A percentile compares a stretch with the other conserved stretches of the same genome.
Evolutionary conservation across 2,888 invertebrate genomes (phyloP).

Genomic region (Tortrix viridana): DNA sequence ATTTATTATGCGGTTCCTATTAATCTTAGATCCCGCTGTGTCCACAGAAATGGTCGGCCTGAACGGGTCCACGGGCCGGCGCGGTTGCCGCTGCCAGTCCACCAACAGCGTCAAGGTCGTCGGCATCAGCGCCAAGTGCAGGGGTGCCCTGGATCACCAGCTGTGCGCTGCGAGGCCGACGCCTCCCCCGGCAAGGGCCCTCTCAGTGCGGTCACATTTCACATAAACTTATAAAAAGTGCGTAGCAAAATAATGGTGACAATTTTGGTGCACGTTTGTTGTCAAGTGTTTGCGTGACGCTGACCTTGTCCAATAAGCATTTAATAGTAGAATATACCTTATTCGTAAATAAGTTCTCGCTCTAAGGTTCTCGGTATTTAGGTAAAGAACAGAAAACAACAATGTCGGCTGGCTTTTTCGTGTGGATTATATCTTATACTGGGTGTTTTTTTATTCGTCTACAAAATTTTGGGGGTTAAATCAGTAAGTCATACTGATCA

Average conservation of each 20-base stretch:
- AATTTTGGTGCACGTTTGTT: neutral
- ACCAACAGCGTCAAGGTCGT: conserved; percentile 21
- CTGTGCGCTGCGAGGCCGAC: conserved; percentile 30
- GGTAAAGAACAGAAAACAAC: no score
- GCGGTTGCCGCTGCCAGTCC: conserved; percentile 46
- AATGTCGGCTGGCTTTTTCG: no score
- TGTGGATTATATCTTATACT: no score
- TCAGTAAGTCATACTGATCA: no score
- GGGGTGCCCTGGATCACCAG: conserved; percentile 45
- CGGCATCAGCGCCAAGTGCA: conserved; percentile 44
- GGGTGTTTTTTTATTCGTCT: no score
- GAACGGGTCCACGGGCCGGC: conserved; percentile 46
- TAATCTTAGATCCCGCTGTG: conserved; percentile 7
- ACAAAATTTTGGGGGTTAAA: no score
- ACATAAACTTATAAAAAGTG: conserved; percentile 40
- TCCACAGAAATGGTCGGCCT: conserved; percentile 53
- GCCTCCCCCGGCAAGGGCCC: conserved; percentile 45
- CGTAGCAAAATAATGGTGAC: neutral
- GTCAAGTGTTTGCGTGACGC: neutral
- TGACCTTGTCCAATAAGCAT: no score
- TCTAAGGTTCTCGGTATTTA: no score
- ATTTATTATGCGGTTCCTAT: no score
- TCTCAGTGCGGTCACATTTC: conserved; percentile 51
- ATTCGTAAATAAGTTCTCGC: no score
- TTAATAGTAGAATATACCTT: no score